Base-by-base conservation (phyloP, 2,888 invertebrate species). In the Alcis repandata region DNA sequence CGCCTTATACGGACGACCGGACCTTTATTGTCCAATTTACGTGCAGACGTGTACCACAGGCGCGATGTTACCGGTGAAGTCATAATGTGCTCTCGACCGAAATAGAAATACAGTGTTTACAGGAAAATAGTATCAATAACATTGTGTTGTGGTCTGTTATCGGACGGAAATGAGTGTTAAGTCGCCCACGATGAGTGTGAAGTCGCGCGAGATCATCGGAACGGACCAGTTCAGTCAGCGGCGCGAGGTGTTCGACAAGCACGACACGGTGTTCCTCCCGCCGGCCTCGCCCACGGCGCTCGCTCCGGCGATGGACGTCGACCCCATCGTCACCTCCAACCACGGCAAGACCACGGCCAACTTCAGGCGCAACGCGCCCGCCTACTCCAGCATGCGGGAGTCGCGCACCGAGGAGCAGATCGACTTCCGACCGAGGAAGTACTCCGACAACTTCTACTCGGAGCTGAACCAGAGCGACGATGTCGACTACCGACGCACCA, bases 131-230 rank as follows among this genome's bases (percentile, higher is more conserved):
- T 88, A 87, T 90, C 87, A 90, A 91, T 90, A 88, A 89, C 88
- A 89, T 87, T 91, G 91, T 91, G 91, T 87, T 91, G 92, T 89
- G 91, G 92, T 92, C 89, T 91, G 86, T 91, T 87, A 92, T 91
- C 89, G 90, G 87, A 87, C 90, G 90, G 89, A 90, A 90, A 93
- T 92, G 92, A 82, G 85, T 80, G 86, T 89, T 74, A 91, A 87
- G 90, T 92, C 93, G 85, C 92, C 92, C 79, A 92, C 92, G 74
- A 84, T 84, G 73, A 90, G 91, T 82, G 87, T 93, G 76, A 91
- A 86, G 89, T 88, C 89, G 85, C 91, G 92, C 69, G 93, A 93
- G 88, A 87, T 91, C 78, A 93, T 93, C 82, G 93, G 93, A 68
- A 89, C 78, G 69, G 91, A 93, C 74, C 88, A 87, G 90, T 93